phyloP scores from a whole-genome alignment of 2,797 vertebrate genomes.

The Pempheris klunzingeri region DNA sequence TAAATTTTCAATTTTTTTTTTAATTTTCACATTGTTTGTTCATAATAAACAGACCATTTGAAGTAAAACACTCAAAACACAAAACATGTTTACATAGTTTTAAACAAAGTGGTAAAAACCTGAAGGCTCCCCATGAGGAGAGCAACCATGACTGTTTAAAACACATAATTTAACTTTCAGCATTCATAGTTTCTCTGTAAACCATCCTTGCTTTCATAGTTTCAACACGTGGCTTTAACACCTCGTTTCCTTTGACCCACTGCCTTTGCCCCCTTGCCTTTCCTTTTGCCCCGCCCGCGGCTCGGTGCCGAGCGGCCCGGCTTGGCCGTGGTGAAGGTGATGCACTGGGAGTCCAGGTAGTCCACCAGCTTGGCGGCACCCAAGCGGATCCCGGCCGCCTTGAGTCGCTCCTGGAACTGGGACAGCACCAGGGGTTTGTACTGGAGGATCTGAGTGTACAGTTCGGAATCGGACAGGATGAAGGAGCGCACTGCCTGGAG shows the following conservation, averaged over 20 bases:
- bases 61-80: conserved; percentile 16
- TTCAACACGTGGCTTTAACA: conserved; percentile 11
- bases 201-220: neutral
- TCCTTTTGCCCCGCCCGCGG: conserved; percentile 63
- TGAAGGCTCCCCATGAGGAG: neutral
- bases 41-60: conserved; percentile 18
- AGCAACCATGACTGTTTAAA: conserved; percentile 1
- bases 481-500: conserved; percentile 86
- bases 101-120: conserved; percentile 3
- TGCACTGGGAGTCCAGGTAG: conserved; percentile 93
- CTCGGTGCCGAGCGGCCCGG: conserved; percentile 66
- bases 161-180: conserved; percentile 15
- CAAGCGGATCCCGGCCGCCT: conserved; percentile 88
- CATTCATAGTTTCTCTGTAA: neutral
- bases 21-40: conserved; percentile 41
- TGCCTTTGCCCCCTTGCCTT: conserved; percentile 39
- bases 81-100: conserved; percentile 15
- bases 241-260: conserved; percentile 27
- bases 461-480: conserved; percentile 85
- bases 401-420: conserved; percentile 88
- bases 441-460: conserved; percentile 89
- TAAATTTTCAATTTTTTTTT: conserved; percentile 33
- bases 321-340: conserved; percentile 93
- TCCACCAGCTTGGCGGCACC: conserved; percentile 89
- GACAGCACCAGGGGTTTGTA: conserved; percentile 93